phyloP scores from a whole-genome alignment of 2,113 vertebrate species.

The Cygnus atratus region DNA sequence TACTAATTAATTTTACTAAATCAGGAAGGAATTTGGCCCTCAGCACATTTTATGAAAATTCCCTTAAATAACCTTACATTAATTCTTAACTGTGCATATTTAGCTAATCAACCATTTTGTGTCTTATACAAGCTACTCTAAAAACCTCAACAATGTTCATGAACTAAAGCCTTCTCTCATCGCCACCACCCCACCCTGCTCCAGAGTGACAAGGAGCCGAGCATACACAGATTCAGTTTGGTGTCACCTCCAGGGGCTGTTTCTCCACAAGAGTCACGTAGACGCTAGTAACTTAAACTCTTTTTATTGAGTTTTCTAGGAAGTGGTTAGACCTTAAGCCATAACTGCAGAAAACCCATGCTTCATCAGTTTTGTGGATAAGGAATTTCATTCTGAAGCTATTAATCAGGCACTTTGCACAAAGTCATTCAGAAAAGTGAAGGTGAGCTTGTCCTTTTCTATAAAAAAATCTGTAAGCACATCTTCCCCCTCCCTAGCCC shows the following conservation, averaged over 20 bases:
- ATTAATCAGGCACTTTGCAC: constrained; percentile 39
- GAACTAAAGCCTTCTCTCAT: not conserved
- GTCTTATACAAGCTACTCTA: not conserved
- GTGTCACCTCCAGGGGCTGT: not conserved
- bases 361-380: constrained; percentile 46
- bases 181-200: not conserved
- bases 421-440: constrained; percentile 30
- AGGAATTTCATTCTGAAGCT: constrained; percentile 35
- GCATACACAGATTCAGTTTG: not conserved
- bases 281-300: not conserved
- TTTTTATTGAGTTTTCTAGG: constrained; percentile 16
- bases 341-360: constrained; percentile 28
- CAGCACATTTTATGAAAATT: not conserved
- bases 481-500: not conserved
- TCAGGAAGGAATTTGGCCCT: not conserved
- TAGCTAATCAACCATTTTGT: not conserved
- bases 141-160: not conserved
- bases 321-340: constrained; percentile 29
- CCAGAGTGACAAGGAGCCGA: not conserved
- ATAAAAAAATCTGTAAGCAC: not conserved
- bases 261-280: not conserved
- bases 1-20: not conserved
- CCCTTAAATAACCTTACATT: not conserved
- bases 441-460: constrained; percentile 25
- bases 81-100: not conserved